Conservation (phyloP, 2,113 vertebrate species). For the Amphilophus citrinellus region DNA sequence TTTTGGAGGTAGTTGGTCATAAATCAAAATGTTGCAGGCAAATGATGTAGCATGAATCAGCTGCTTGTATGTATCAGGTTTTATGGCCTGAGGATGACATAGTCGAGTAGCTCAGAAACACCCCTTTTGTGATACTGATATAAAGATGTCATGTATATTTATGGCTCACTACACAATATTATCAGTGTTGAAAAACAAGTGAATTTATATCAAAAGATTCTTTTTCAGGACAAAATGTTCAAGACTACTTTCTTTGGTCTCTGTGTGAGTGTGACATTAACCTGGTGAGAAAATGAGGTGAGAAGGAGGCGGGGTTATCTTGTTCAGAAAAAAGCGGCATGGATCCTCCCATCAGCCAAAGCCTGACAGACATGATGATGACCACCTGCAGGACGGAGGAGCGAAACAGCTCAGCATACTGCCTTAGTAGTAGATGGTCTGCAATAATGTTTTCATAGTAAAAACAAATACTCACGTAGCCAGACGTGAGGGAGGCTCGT, state of each 20-base stretch:
- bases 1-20: not conserved
- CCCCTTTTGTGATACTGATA: not conserved
- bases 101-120: not conserved
- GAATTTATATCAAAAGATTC: not conserved
- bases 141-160: not conserved
- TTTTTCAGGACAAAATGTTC: not conserved
- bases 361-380: conserved; percentile 87
- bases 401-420: not conserved
- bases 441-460: too few species aligned
- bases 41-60: not conserved
- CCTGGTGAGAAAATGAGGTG: conserved; percentile 92
- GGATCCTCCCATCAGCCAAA: conserved; percentile 98
- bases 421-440: too few species aligned
- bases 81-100: not conserved
- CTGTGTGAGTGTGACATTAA: conserved; percentile 47
- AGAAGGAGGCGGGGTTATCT: conserved; percentile 98
- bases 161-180: not conserved
- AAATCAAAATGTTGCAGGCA: not conserved
- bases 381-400: conserved; percentile 82
- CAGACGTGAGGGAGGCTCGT: conserved; percentile 86
- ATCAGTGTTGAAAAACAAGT: not conserved
- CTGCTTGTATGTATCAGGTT: not conserved
- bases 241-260: not conserved
- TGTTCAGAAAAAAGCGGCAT: conserved; percentile 99
- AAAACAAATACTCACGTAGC: conserved; percentile 86